Evolutionary conservation across 2,888 invertebrate species (phyloP).

Genomic region (Amphimallon solstitiale): DNA sequence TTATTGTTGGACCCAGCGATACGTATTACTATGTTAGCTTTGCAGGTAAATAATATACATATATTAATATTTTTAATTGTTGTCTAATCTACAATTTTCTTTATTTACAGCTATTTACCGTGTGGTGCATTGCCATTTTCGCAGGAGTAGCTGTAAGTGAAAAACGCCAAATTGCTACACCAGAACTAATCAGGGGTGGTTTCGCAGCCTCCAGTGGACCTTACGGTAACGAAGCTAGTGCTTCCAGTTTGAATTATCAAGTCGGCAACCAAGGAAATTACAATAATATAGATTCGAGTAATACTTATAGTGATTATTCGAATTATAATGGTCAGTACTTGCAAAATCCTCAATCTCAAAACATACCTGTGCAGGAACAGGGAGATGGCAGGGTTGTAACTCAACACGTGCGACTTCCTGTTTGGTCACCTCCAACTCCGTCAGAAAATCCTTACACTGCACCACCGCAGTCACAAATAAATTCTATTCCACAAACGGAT

Average conservation of each 20-base stretch:
- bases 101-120: conserved; percentile 2
- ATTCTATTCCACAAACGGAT: conserved; percentile 12
- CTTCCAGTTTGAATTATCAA: conserved; percentile 21
- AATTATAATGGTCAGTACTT: neutral
- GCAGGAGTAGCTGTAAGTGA: neutral
- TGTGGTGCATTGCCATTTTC: conserved; percentile 5
- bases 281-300: conserved; percentile 8
- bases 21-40: conserved; percentile 17
- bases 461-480: conserved; percentile 17
- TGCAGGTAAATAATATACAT: conserved; percentile 11
- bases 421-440: conserved; percentile 36
- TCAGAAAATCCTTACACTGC: conserved; percentile 36
- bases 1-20: conserved; percentile 6
- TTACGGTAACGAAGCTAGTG: conserved; percentile 27
- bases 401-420: conserved; percentile 35
- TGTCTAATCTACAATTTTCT: neutral
- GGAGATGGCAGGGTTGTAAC: conserved; percentile 25
- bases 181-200: conserved; percentile 6
- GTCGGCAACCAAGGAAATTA: conserved; percentile 26
- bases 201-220: conserved; percentile 24
- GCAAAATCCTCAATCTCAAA: neutral
- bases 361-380: conserved; percentile 32
- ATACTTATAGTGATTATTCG: neutral
- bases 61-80: neutral
- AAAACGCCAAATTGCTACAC: conserved; percentile 13